Evolutionary conservation across 2,113 vertebrate species (phyloP).

Genomic region (Pongo abelii): DNA sequence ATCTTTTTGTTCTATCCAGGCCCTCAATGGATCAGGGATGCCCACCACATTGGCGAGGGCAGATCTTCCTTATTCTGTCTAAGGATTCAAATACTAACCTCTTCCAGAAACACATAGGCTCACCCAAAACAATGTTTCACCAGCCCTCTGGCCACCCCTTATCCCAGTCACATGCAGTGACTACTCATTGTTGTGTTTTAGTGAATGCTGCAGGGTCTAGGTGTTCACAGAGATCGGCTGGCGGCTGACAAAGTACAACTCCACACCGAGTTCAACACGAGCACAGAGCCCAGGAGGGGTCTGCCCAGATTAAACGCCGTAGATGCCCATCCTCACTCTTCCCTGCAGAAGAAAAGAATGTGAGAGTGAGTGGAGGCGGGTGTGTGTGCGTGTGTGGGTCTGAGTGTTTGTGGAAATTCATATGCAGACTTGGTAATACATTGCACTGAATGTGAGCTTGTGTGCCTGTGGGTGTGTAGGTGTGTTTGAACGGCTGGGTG

Average conservation of each 20-base stretch:
- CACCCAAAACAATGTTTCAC: neutral
- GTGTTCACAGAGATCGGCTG: neutral
- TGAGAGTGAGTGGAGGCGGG: fast-evolving
- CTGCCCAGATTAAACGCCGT: neutral
- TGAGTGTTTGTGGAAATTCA: neutral
- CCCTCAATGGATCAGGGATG: too few relatives aligned
- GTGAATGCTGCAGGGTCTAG: too few relatives aligned
- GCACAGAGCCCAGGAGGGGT: neutral
- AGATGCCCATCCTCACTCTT: neutral
- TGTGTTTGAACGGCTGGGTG: too few relatives aligned
- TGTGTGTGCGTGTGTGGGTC: fast-evolving
- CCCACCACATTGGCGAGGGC: neutral
- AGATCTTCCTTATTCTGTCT: neutral
- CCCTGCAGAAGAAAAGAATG: neutral
- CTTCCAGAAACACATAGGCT: neutral
- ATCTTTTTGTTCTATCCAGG: neutral
- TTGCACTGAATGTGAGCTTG: neutral
- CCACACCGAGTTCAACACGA: neutral
- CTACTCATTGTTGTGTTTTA: neutral
- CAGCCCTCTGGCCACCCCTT: neutral
- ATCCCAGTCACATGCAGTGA: neutral
- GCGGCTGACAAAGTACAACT: neutral
- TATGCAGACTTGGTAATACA: fast-evolving
- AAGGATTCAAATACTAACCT: neutral
- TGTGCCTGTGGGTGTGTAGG: fast-evolving